A percentile compares a stretch with the other conserved stretches of the same genome.
phyloP scores from a whole-genome alignment of 2,888 invertebrate genomes.

The Hypomecis atomaria region DNA sequence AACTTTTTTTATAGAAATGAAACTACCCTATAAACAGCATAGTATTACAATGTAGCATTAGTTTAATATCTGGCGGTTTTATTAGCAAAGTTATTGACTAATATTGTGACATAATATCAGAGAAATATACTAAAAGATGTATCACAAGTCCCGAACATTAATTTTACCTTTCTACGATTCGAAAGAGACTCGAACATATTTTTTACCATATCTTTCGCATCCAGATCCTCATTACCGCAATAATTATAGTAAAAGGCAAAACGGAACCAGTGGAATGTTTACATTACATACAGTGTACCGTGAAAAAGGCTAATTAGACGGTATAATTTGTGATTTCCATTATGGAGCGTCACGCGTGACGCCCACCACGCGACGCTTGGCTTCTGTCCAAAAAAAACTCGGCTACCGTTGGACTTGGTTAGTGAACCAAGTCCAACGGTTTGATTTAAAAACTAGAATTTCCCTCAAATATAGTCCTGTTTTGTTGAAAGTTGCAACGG shows the following conservation, averaged over 20 bases:
- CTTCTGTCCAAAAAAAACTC: slow-evolving; percentile 18
- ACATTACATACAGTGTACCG: slow-evolving; percentile 12
- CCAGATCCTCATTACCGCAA: neutral
- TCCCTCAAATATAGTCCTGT: too few relatives aligned
- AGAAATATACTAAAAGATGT: too few relatives aligned
- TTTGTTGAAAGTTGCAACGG: neutral
- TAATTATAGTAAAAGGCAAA: slow-evolving; percentile 13
- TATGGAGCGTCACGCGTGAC: slow-evolving; percentile 28
- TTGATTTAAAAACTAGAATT: neutral
- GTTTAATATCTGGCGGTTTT: too few relatives aligned
- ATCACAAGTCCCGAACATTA: too few relatives aligned
- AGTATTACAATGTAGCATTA: too few relatives aligned
- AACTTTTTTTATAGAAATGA: too few relatives aligned
- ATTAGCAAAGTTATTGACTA: too few relatives aligned
- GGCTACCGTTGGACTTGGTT: too few relatives aligned
- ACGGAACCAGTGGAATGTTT: slow-evolving; percentile 17
- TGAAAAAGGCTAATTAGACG: slow-evolving; percentile 33
- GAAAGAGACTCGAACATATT: neutral
- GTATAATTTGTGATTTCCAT: slow-evolving; percentile 24
- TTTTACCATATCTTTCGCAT: neutral
- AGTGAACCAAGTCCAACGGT: neutral
- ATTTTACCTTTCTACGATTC: too few relatives aligned
- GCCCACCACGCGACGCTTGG: slow-evolving; percentile 27
- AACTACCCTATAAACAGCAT: too few relatives aligned
- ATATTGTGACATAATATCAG: too few relatives aligned